These are phyloP conservation scores for Grammomys dolichurus DNA, from an alignment of 2,113 vertebrate genomes.

Conservation along the genomic window DNA sequence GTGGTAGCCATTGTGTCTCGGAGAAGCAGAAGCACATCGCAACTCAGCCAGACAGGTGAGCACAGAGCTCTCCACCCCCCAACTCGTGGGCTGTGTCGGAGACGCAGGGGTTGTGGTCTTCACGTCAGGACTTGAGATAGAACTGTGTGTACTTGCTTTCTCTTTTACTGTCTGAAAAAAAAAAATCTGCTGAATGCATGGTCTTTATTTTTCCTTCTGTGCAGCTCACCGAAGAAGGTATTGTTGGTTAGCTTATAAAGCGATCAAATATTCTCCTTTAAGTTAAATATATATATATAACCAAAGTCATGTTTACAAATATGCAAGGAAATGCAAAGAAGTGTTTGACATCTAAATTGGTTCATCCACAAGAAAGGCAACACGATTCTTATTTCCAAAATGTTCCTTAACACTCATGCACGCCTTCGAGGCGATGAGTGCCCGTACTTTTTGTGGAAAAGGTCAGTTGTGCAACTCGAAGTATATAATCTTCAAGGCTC, in stretches of 20 bases:
- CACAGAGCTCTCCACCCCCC: slow-evolving; percentile 22
- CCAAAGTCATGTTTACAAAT: slow-evolving; percentile 64
- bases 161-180: slow-evolving; percentile 54
- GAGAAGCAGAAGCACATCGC: slow-evolving; percentile 97
- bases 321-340: slow-evolving; percentile 79
- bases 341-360: slow-evolving; percentile 53
- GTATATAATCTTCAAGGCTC: slow-evolving; percentile 35
- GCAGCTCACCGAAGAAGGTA: slow-evolving; percentile 61
- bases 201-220: background rate
- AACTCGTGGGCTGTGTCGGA: background rate
- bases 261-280: background rate
- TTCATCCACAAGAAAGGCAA: slow-evolving; percentile 61
- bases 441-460: slow-evolving; percentile 67
- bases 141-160: background rate
- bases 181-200: background rate
- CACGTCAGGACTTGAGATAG: background rate
- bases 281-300: background rate
- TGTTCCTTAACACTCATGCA: slow-evolving; percentile 48
- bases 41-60: slow-evolving; percentile 97
- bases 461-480: slow-evolving; percentile 72
- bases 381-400: slow-evolving; percentile 67
- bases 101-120: background rate
- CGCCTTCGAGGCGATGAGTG: background rate
- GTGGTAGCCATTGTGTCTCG: slow-evolving; percentile 97
- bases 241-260: slow-evolving; percentile 19